Percentiles rank a stretch among this genome's conserved stretches.
phyloP scores from a whole-genome alignment of 2,113 vertebrate species.

The Microcebus lehilahytsara region DNA sequence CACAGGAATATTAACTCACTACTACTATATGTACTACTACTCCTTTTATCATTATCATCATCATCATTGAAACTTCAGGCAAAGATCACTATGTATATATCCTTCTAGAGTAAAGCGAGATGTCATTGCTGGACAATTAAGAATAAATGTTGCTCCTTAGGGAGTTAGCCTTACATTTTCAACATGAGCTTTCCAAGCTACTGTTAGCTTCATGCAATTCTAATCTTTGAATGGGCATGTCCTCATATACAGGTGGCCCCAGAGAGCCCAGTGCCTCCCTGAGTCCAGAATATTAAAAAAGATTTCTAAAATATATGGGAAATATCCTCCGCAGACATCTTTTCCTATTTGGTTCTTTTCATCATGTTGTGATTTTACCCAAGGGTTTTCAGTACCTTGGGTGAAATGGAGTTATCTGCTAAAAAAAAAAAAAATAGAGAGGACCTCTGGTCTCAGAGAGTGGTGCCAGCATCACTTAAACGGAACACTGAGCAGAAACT shows the following conservation, averaged over 20 bases:
- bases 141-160: not conserved
- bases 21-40: not conserved
- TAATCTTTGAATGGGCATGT: conserved; percentile 1
- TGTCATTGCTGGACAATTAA: not conserved
- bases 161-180: not conserved
- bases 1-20: not conserved
- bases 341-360: conserved; percentile 32
- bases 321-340: not conserved
- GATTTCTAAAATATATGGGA: conserved; percentile 11
- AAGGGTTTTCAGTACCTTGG: not conserved
- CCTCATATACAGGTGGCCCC: not conserved
- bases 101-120: not conserved
- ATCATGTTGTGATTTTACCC: not conserved
- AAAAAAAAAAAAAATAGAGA: not conserved
- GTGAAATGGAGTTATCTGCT: not conserved
- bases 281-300: conserved; percentile 14
- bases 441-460: not conserved
- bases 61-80: not conserved
- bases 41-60: not conserved
- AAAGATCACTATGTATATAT: not conserved
- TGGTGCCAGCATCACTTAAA: not conserved
- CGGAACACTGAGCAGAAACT: not conserved
- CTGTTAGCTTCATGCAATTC: not conserved
- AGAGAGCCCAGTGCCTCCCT: not conserved
- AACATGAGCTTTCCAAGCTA: not conserved